Evolutionary conservation across 2,113 vertebrate genomes (phyloP).

Genomic region (Otis tarda): DNA sequence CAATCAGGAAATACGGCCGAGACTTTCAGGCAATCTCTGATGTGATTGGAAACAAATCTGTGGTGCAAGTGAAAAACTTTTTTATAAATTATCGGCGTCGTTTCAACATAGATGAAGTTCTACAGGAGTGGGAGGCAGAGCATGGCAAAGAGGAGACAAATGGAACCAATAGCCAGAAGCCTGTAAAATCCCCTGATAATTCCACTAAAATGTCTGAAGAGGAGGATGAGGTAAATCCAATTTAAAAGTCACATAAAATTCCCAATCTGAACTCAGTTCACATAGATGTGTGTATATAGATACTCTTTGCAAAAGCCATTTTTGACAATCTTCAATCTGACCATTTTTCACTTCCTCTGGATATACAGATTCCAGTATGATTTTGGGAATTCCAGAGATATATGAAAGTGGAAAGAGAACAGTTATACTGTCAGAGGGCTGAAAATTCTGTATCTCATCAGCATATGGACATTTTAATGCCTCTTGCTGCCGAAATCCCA

Average conservation of each 20-base stretch:
- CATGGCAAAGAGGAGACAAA: conserved; percentile 85
- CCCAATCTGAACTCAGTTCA: background rate
- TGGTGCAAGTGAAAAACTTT: conserved; percentile 98
- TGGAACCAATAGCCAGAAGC: conserved; percentile 80
- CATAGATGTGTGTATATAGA: background rate
- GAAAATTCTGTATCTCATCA: background rate
- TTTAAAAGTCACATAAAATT: background rate
- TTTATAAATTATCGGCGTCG: conserved; percentile 96
- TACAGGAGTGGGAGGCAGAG: conserved; percentile 97
- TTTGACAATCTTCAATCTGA: background rate
- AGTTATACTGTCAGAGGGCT: background rate
- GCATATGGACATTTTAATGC: background rate
- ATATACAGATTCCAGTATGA: background rate
- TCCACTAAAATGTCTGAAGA: conserved; percentile 80
- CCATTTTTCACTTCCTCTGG: background rate
- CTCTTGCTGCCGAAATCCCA: background rate
- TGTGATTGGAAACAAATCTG: conserved; percentile 97
- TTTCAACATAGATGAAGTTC: conserved; percentile 96
- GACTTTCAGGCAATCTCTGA: conserved; percentile 98
- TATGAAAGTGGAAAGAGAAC: background rate
- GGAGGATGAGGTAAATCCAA: conserved; percentile 82
- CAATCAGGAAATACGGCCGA: conserved; percentile 94
- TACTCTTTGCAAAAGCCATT: background rate
- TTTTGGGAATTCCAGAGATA: background rate
- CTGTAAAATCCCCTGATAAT: conserved; percentile 82